A percentile compares a stretch with the other conserved stretches of the same genome.
These are phyloP conservation scores for Cossypha polioptera DNA, from an alignment of 2,797 vertebrate species.

Conservation along the genomic window DNA sequence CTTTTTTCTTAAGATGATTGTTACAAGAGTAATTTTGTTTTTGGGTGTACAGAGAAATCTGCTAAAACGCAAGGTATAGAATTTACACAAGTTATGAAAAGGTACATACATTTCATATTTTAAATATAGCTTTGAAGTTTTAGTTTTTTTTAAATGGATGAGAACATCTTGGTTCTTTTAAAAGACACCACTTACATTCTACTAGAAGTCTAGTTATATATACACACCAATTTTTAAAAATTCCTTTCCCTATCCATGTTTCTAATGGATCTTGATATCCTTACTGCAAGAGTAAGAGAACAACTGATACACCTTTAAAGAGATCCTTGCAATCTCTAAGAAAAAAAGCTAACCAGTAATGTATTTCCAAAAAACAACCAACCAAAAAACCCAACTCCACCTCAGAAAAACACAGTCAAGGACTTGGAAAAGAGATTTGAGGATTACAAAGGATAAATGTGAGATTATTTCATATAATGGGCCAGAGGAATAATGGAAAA, in stretches of 20 bases:
- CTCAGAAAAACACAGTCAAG: background rate
- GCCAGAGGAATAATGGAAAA: background rate
- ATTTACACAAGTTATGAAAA: background rate
- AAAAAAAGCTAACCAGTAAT: background rate
- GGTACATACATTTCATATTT: background rate
- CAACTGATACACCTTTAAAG: background rate
- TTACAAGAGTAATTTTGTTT: background rate
- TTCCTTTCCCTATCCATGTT: background rate
- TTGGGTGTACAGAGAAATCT: background rate
- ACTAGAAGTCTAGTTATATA: background rate
- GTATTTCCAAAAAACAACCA: background rate
- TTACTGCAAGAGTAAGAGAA: background rate
- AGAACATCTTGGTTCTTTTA: background rate
- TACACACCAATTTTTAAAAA: accelerated
- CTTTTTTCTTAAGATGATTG: background rate
- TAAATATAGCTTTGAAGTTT: background rate
- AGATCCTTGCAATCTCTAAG: background rate
- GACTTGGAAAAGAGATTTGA: background rate
- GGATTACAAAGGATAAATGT: background rate
- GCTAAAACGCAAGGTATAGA: background rate
- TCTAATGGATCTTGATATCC: background rate
- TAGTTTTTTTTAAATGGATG: background rate
- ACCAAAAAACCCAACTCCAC: background rate
- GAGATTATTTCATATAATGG: background rate
- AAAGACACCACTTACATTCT: background rate